A percentile compares a stretch with the other conserved stretches of the same genome.
Evolutionary conservation across 1,140 invertebrate genomes (phyloP).

Genomic region (Drosophila pachea): DNA sequence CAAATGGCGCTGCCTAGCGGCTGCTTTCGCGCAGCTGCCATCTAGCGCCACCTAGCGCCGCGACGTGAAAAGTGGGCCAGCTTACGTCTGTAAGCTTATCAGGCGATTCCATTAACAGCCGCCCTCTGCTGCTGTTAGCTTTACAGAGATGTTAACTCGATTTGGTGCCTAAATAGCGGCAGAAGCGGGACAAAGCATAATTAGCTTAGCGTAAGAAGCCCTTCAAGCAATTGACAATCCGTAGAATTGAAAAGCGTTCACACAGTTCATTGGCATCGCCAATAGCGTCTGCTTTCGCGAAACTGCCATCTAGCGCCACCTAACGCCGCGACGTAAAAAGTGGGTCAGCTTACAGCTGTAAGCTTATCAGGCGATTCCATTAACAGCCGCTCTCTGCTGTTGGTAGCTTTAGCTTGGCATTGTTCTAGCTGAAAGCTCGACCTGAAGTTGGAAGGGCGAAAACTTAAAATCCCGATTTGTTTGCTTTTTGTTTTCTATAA

Average conservation of each 20-base stretch:
- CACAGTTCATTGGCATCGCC: constrained; percentile 13
- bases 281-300: background rate
- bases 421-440: background rate
- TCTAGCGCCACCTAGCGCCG: constrained; percentile 16
- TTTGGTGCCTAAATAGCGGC: constrained; percentile 32
- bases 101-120: background rate
- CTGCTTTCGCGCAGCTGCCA: background rate
- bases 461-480: too few species aligned
- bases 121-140: too few species aligned
- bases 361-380: background rate
- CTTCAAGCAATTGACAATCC: background rate
- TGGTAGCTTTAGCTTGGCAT: background rate
- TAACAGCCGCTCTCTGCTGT: background rate
- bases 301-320: constrained; percentile 12
- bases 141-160: constrained; percentile 50
- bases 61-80: background rate
- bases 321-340: background rate
- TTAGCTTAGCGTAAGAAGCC: constrained; percentile 23
- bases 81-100: constrained; percentile 1
- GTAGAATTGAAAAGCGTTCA: background rate
- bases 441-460: too few species aligned
- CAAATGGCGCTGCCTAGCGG: constrained; percentile 5
- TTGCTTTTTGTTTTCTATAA: constrained; percentile 4
- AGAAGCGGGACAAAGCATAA: constrained; percentile 20
- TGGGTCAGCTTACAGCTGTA: background rate